Evolutionary conservation across 2,888 invertebrate genomes (phyloP), one percentile per base, ranked within the genome.

Genomic region (Ethmia dodecea): DNA sequence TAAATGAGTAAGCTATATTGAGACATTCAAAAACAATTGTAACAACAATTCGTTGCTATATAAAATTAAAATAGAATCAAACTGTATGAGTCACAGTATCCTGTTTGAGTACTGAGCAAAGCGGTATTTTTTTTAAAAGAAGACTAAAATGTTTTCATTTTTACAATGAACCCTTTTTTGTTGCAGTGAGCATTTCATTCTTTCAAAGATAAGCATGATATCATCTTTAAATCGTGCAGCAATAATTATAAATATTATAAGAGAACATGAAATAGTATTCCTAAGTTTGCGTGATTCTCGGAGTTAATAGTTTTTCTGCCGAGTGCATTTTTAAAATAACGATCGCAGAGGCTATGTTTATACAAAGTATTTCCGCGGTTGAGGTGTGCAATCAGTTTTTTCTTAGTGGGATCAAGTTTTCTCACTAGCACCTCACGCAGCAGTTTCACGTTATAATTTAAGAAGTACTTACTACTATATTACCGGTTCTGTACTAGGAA

Each of bases 301-400:
- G 12, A 26, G 26, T 6, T 12, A 10, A n/a, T n/a, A 11, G 26
- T 12, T 25, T 32, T 26, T 31, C 13, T 31, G 14, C 18, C 9
- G n/a, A 30, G 12, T 36, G 36, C 36, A 32, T 31, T 36, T 33
- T 31, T 14, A 20, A 33, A 18, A 33, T 32, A 11, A 32, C 31
- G 24, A 10, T 22, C n/a, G 14, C 14, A 14, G 15, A 25, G 26
- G 52, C 57, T 57, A 51, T 51, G 50, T 60, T 53, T 53, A 50
- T 49, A 53, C 49, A 46, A 55, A 59, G 52, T 45, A 60, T 63
- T 67, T 69, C 65, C 63, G 62, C 53, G 54, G 49, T 47, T 52
- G 51, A 60, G 61, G 52, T 60, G 60, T 49, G 60, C 61, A 63
- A 64, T 68, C 62, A 59, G 54, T 67, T 68, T 68, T 70, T 69